Evolutionary conservation across 2,113 vertebrate species (phyloP).

Genomic region (Atlantisia rogersi): DNA sequence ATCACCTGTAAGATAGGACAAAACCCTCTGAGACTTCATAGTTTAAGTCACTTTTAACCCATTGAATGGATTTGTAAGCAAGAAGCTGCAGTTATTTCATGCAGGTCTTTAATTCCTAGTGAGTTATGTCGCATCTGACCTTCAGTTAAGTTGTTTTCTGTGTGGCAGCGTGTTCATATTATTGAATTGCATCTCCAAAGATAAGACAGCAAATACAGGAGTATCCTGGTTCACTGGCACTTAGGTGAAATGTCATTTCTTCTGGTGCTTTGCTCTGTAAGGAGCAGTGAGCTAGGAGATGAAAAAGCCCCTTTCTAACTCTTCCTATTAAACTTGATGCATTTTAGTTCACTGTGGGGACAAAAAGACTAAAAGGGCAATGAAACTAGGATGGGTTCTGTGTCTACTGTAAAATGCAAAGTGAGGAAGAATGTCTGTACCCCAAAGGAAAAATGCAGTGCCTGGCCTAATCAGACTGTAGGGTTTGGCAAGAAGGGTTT

Average conservation of each 20-base stretch:
- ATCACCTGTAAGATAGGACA: slow-evolving; percentile 25
- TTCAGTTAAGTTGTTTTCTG: neutral
- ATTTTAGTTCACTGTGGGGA: neutral
- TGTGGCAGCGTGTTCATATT: neutral
- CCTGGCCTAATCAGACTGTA: neutral
- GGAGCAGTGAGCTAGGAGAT: neutral
- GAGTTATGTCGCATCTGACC: neutral
- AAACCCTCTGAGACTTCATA: neutral
- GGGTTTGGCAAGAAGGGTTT: neutral
- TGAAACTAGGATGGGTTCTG: neutral
- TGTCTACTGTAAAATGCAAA: neutral
- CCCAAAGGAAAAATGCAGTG: neutral
- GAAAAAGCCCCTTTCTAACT: neutral
- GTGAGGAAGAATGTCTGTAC: neutral
- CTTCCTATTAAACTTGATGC: neutral
- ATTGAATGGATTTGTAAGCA: slow-evolving; percentile 41
- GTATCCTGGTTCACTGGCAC: neutral
- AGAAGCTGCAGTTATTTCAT: slow-evolving; percentile 31
- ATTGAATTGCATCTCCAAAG: neutral
- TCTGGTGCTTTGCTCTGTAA: neutral
- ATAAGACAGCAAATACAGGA: neutral
- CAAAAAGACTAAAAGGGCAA: neutral
- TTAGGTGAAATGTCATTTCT: neutral
- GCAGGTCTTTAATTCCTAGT: slow-evolving; percentile 32
- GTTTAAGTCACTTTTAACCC: slow-evolving; percentile 47